Evolutionary conservation across 2,113 vertebrate species (phyloP), one percentile per base, ranked within the genome.

Genomic region (Pelvicachromis taeniatus): DNA sequence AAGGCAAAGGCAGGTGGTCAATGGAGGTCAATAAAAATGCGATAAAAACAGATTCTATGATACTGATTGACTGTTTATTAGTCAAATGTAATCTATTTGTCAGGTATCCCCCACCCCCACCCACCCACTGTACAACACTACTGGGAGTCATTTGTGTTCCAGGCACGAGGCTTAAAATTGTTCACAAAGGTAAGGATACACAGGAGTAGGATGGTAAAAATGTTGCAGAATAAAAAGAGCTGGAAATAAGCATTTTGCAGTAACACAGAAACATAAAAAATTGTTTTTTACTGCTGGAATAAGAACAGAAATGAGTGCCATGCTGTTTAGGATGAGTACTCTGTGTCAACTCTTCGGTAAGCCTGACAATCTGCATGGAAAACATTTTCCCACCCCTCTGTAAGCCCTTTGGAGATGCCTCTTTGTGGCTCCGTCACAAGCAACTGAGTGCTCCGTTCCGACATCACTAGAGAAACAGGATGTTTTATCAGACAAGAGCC

Each of bases 401-500:
- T 52, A 65, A 45, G 35, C 54, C 82, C 75, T 56, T 58, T 4
- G 33, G 52, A 87, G 59, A 13, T 40, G 78, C 59, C 54, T 84
- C 79, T 87, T 48, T 54, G 55, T 82, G 77, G 23, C 68, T 82
- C 50, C 40, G 23, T 86, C 88, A 70, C 83, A 87, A 87, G 81
- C 68, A 78, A 83, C 59, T 50, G 81, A 87, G 81, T 83, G 84
- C 86, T 81, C 75, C 58, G 16, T 75, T 86, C 77, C 31, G 70
- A 82, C 87, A 52, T 77, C 19, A 59, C 78, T 54, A 6, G 84
- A 86, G 81, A 87, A 91, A 91, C 89, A 91, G 91, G 90, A 92
- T 91, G 94, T 92, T 92, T 94, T 89, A 91, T 93, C 88, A 87
- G 85, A 77, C 83, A 63, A 78, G 73, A 85, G 91, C 87, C 92